These are phyloP conservation scores for Anguilla anguilla DNA, from an alignment of 2,797 vertebrate genomes.

Conservation along the genomic window DNA sequence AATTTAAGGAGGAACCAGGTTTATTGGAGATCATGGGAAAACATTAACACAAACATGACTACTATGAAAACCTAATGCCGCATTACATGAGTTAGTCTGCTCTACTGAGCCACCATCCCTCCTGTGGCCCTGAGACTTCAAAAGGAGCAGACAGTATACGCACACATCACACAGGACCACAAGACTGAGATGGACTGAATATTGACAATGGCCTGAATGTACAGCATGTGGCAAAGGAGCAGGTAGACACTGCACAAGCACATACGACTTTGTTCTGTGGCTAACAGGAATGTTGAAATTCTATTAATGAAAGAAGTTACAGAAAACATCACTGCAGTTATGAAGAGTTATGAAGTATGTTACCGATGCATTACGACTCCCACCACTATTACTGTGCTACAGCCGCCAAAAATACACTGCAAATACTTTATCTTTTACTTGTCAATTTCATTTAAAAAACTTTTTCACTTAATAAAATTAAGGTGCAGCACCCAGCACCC, in stretches of 20 bases:
- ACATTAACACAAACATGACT: not conserved
- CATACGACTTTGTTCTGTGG: no score
- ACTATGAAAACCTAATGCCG: not conserved
- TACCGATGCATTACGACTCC: not conserved
- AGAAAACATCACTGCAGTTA: not conserved
- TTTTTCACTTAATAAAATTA: no score
- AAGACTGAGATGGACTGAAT: no score
- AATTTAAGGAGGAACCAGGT: not conserved
- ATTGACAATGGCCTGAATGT: no score
- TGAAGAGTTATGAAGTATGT: not conserved
- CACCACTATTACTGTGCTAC: not conserved
- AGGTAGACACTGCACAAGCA: no score
- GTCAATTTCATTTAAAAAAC: not conserved
- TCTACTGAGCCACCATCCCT: not conserved
- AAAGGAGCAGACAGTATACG: no score
- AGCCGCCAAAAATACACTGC: not conserved
- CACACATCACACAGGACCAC: no score
- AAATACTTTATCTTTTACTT: not conserved
- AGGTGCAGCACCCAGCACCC: no score
- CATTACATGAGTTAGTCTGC: not conserved
- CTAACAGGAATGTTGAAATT: no score
- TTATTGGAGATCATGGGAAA: conserved; percentile 11
- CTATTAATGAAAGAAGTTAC: no score
- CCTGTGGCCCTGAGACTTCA: not conserved
- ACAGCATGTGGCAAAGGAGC: no score